A percentile compares a stretch with the other conserved stretches of the same genome.
Conservation (phyloP, 2,113 vertebrate genomes). For the Typhlomys cinereus region DNA sequence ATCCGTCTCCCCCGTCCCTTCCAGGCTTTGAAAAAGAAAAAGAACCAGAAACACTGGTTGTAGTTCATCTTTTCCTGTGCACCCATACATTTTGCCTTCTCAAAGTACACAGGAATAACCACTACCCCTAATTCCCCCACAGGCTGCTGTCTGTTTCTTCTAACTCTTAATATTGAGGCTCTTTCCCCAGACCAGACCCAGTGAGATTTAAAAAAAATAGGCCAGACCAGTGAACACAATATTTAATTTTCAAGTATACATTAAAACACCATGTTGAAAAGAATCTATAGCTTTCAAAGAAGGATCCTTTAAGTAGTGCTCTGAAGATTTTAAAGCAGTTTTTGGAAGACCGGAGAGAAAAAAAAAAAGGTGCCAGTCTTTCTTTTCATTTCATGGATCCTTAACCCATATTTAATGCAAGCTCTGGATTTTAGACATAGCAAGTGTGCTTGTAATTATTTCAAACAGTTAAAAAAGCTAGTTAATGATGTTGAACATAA, state of each 20-base stretch:
- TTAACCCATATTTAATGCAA: constrained; percentile 93
- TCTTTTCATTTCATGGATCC: constrained; percentile 95
- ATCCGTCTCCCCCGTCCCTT: too few relatives aligned
- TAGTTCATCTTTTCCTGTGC: background rate
- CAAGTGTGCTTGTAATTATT: constrained; percentile 94
- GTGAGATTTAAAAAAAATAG: constrained; percentile 29
- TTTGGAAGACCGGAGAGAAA: constrained; percentile 78
- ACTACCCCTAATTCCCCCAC: too few relatives aligned
- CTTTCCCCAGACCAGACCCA: accelerated
- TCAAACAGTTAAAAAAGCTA: constrained; percentile 94
- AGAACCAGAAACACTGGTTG: background rate
- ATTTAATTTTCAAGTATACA: constrained; percentile 58
- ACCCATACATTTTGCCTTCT: background rate
- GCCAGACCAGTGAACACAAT: background rate
- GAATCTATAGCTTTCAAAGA: constrained; percentile 64
- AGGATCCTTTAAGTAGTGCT: constrained; percentile 49
- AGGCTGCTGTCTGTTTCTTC: background rate
- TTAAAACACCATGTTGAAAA: constrained; percentile 75
- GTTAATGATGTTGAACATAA: constrained; percentile 96
- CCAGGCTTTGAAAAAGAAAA: background rate
- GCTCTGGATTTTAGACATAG: constrained; percentile 89
- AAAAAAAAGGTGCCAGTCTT: constrained; percentile 82
- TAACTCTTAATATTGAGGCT: background rate
- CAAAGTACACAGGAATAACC: background rate
- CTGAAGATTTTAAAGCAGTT: constrained; percentile 62